A percentile compares a stretch with the other conserved stretches of the same genome.
Evolutionary conservation across 2,888 invertebrate species (phyloP).

Genomic region (Graphium colonna): DNA sequence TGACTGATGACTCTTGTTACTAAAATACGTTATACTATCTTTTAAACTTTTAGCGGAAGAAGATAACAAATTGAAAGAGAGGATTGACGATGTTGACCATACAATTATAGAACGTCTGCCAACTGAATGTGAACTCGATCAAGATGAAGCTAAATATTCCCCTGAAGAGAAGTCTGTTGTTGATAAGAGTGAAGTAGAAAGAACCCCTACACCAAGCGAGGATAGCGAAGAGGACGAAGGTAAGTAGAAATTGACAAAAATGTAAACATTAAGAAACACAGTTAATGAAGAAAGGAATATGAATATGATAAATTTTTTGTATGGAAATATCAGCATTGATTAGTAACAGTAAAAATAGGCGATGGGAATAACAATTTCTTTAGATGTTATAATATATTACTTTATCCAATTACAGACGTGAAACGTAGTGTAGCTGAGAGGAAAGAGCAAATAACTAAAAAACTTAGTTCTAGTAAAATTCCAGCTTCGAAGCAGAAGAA

Average conservation of each 20-base stretch:
- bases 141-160: conserved; percentile 87
- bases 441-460: conserved; percentile 87
- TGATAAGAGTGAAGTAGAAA: conserved; percentile 82
- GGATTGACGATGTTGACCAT: conserved; percentile 53
- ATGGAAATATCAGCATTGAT: too few relatives aligned
- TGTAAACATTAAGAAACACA: too few relatives aligned
- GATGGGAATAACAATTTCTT: too few relatives aligned
- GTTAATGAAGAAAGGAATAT: too few relatives aligned
- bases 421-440: conserved; percentile 88
- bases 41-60: conserved; percentile 59
- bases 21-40: neutral
- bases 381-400: too few relatives aligned
- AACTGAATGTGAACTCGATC: conserved; percentile 63
- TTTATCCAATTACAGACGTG: conserved; percentile 59
- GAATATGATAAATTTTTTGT: too few relatives aligned
- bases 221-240: conserved; percentile 79
- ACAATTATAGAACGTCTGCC: conserved; percentile 56
- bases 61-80: conserved; percentile 73
- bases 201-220: conserved; percentile 72
- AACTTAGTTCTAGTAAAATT: conserved; percentile 84
- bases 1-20: neutral
- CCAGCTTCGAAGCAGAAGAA: conserved; percentile 87
- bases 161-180: conserved; percentile 88
- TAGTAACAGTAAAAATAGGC: too few relatives aligned
- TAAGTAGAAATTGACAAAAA: conserved; percentile 28